Percentiles rank a stretch among this genome's conserved stretches.
Evolutionary conservation across 1,140 invertebrate species (phyloP).

Genomic region (Aphis craccivora): DNA sequence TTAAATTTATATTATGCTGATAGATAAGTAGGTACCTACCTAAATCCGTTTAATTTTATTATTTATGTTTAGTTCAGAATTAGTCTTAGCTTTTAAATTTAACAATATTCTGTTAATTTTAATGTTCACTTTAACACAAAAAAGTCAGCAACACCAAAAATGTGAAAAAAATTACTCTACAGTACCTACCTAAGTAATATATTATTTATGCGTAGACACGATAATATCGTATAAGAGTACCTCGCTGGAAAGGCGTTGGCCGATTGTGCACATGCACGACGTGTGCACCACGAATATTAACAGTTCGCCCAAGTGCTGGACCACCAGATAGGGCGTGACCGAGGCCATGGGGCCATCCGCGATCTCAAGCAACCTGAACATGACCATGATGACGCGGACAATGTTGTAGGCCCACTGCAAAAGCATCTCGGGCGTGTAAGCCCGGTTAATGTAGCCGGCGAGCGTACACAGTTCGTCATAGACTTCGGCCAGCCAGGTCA

Average conservation of each 20-base stretch:
- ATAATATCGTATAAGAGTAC: neutral
- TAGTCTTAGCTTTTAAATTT: no score
- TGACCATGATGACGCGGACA: slow-evolving; percentile 24
- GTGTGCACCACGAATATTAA: slow-evolving; percentile 26
- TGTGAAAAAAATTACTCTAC: neutral
- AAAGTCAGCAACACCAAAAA: neutral
- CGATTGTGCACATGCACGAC: neutral
- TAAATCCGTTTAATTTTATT: neutral
- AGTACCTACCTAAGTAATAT: no score
- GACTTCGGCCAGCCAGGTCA: neutral
- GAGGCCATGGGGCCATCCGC: neutral
- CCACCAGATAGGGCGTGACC: neutral
- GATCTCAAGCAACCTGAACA: neutral
- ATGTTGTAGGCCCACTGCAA: slow-evolving; percentile 46
- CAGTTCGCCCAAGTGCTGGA: neutral
- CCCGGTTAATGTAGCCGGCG: neutral
- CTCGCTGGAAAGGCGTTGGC: neutral
- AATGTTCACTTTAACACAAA: neutral
- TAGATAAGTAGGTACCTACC: neutral
- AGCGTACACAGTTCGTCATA: slow-evolving; percentile 23
- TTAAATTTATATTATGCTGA: neutral
- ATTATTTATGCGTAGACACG: no score
- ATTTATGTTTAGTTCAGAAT: neutral
- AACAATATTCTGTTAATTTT: neutral
- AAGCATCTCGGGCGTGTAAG: slow-evolving; percentile 23